These are phyloP conservation scores for Rhingia campestris DNA, from an alignment of 2,888 invertebrate species.

Conservation along the genomic window DNA sequence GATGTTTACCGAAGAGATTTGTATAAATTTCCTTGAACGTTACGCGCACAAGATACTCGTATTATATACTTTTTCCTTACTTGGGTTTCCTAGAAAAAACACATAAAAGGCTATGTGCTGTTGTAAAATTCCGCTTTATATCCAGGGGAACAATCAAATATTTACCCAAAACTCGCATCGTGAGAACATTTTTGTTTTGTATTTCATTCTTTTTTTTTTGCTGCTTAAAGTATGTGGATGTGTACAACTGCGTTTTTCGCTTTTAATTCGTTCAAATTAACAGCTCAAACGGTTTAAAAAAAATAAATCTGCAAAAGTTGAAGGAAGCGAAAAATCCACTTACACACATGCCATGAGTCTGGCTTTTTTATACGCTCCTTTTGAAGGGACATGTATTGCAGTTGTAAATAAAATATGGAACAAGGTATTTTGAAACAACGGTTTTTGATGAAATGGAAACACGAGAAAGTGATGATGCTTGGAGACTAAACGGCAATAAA, in stretches of 20 bases:
- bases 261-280: constrained; percentile 32
- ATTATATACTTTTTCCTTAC: background rate
- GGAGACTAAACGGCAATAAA: no score
- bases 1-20: constrained; percentile 45
- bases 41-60: background rate
- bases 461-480: no score
- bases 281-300: constrained; percentile 19
- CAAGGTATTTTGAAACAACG: no score
- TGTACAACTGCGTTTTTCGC: background rate
- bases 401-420: no score
- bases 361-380: background rate
- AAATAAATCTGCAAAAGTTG: background rate
- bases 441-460: no score
- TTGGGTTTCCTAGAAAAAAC: constrained; percentile 16
- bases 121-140: constrained; percentile 41
- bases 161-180: constrained; percentile 34
- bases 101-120: background rate
- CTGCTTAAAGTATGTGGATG: no score
- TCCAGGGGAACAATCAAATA: constrained; percentile 38
- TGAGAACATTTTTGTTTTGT: constrained; percentile 21
- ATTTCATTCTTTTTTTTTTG: constrained; percentile 7
- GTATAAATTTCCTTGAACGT: constrained; percentile 14
- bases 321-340: background rate
- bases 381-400: no score
- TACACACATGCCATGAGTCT: background rate